Percentiles rank a stretch among this genome's conserved stretches.
Conservation (phyloP, 2,113 vertebrate species). For the Numida meleagris region DNA sequence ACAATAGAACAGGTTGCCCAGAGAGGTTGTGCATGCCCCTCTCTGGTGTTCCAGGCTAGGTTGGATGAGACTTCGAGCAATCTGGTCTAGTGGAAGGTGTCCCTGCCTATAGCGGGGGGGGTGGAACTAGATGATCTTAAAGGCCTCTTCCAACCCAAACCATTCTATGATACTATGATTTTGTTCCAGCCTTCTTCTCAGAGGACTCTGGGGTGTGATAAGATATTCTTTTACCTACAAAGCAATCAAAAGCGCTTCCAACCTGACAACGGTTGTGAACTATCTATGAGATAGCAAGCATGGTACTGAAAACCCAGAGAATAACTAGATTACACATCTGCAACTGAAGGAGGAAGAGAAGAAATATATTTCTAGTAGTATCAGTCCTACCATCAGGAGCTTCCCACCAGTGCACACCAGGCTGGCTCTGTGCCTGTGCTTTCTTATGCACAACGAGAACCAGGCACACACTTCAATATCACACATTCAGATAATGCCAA, state of each 20-base stretch:
- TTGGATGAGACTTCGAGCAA: no score
- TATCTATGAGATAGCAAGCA: neutral
- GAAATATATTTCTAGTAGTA: neutral
- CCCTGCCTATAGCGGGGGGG: no score
- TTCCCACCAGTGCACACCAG: neutral
- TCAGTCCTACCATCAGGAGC: neutral
- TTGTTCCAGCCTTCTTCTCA: neutral
- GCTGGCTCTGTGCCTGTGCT: neutral
- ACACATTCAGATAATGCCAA: neutral
- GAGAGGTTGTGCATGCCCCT: no score
- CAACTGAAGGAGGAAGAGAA: neutral
- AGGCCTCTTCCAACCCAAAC: no score
- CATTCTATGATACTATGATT: neutral
- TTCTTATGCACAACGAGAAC: neutral
- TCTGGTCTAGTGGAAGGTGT: no score
- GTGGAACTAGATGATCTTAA: no score
- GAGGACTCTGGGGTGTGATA: neutral
- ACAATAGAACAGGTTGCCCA: no score
- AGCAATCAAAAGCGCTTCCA: slow-evolving; percentile 4
- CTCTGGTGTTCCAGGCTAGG: no score
- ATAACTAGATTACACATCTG: neutral
- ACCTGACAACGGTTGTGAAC: neutral
- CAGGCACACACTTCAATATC: neutral
- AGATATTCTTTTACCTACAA: slow-evolving; percentile 40
- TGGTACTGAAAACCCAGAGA: neutral